These are phyloP conservation scores for Nothobranchius furzeri DNA, from an alignment of 2,113 vertebrate genomes.

Conservation along the genomic window DNA sequence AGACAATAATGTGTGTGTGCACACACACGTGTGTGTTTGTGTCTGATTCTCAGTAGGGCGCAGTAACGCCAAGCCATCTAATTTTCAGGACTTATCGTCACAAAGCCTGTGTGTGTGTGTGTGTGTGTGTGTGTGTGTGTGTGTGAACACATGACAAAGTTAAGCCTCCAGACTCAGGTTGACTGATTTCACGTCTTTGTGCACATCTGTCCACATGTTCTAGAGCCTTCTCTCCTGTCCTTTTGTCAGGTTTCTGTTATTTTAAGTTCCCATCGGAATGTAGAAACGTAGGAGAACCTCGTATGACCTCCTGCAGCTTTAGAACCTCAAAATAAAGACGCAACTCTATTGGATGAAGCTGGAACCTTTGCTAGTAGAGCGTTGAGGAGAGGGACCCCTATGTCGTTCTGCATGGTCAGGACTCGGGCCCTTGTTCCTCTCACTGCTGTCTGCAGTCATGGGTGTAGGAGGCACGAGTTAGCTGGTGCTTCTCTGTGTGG, in stretches of 20 bases:
- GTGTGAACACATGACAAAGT: slow-evolving; percentile 51
- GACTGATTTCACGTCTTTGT: slow-evolving; percentile 34
- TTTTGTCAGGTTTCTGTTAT: not conserved
- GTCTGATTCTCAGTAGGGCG: slow-evolving; percentile 44
- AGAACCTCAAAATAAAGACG: too few relatives aligned
- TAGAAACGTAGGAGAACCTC: too few relatives aligned
- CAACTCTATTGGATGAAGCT: too few relatives aligned
- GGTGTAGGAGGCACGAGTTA: too few relatives aligned
- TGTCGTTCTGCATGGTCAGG: too few relatives aligned
- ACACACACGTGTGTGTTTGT: slow-evolving; percentile 2
- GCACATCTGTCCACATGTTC: slow-evolving; percentile 8
- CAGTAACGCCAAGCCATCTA: slow-evolving; percentile 66
- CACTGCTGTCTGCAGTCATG: too few relatives aligned
- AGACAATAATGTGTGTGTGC: slow-evolving; percentile 18
- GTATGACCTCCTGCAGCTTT: too few relatives aligned
- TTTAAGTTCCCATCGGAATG: too few relatives aligned
- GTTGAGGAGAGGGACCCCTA: too few relatives aligned
- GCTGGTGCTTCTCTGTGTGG: too few relatives aligned
- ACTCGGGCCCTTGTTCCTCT: too few relatives aligned
- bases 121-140: slow-evolving; percentile 3
- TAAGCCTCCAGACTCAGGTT: slow-evolving; percentile 60
- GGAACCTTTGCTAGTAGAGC: too few relatives aligned
- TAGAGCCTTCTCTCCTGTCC: slow-evolving; percentile 13
- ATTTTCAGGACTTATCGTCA: slow-evolving; percentile 72
- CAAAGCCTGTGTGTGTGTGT: slow-evolving; percentile 64